A percentile compares a stretch with the other conserved stretches of the same genome.
These are phyloP conservation scores for Phyto melanocephala DNA, from an alignment of 2,888 invertebrate species.

Conservation along the genomic window DNA sequence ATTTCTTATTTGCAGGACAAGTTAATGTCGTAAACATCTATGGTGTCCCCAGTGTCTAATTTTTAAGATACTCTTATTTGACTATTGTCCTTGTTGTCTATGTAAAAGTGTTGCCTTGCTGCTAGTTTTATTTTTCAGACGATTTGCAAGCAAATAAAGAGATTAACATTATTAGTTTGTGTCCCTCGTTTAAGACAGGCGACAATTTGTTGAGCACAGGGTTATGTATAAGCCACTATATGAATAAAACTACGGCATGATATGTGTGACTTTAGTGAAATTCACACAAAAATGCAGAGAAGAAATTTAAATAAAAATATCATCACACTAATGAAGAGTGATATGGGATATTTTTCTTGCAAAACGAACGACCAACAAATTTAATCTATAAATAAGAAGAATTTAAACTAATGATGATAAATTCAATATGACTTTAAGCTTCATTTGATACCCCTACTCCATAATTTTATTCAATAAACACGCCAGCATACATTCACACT, in stretches of 20 bases:
- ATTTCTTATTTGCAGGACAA: slow-evolving; percentile 15
- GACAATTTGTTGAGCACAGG: slow-evolving; percentile 47
- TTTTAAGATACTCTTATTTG: slow-evolving; percentile 39
- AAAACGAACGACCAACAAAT: background rate
- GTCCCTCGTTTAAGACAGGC: slow-evolving; percentile 12
- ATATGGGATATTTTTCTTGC: slow-evolving; percentile 37
- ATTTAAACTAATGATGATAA: slow-evolving; percentile 59
- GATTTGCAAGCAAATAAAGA: slow-evolving; percentile 68
- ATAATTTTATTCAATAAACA: background rate
- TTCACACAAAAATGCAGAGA: background rate
- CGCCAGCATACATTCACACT: background rate
- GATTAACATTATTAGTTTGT: slow-evolving; percentile 62
- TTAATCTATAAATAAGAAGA: background rate
- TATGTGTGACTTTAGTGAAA: slow-evolving; percentile 3
- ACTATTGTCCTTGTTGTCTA: slow-evolving; percentile 18
- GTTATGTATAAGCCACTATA: slow-evolving; percentile 28
- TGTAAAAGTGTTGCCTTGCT: slow-evolving; percentile 1
- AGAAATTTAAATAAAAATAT: slow-evolving; percentile 41
- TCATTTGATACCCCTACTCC: background rate
- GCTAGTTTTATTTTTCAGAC: slow-evolving; percentile 42
- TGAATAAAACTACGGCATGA: background rate
- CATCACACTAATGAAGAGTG: slow-evolving; percentile 54
- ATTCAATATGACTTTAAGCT: slow-evolving; percentile 31
- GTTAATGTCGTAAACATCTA: slow-evolving; percentile 26
- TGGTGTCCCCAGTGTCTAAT: slow-evolving; percentile 50